Base-by-base conservation (phyloP, 2,888 invertebrate genomes). In the Xestobium rufovillosum region DNA sequence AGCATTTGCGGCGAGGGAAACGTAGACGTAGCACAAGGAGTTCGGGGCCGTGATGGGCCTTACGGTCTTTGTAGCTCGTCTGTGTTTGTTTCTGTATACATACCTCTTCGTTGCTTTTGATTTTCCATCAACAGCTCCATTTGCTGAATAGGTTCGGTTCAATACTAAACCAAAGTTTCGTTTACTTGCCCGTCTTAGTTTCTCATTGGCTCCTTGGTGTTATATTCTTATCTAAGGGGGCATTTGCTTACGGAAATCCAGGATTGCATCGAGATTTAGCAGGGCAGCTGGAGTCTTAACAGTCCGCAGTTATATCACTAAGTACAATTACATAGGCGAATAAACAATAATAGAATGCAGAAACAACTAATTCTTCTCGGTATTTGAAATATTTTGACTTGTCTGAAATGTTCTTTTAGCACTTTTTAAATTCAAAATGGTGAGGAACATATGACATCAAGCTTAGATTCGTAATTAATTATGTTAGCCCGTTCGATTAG, bases 21-120 rank as follows among this genome's bases (percentile, higher is more conserved):
- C 14, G 4, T 14, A 35, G 14, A 23, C 9, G 26, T 17, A 9
- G 15, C 14, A 23, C 26, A 28, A 36, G 33, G 39, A 37, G 36
- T 8, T 11, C 34, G 16, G 27, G 34, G 34, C 31, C 31, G 43
- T 38, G 39, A 46, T 42, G 43, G 46, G 45, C 46, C 41, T 49
- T 45, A 38, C 52, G 54, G 57, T 56, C 60, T 62, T 59, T 60
- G 61, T 59, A 61, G 59, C 60, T 58, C 57, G 56, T 26, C 43
- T 50, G 52, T 61, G 59, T 61, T 63, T 63, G 63, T 63, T 62
- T 62, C 61, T 61, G 61, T 62, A 61, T 59, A 57, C 56, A 59
- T 60, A 61, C 59, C 61, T 61, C 60, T 59, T 57, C 58, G 53
- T 57, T 59, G 59, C 61, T 61, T 63, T 61, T 63, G 63, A 63